phyloP scores from a whole-genome alignment of 2,797 vertebrate genomes.

The Tenualosa thibaudeaui region DNA sequence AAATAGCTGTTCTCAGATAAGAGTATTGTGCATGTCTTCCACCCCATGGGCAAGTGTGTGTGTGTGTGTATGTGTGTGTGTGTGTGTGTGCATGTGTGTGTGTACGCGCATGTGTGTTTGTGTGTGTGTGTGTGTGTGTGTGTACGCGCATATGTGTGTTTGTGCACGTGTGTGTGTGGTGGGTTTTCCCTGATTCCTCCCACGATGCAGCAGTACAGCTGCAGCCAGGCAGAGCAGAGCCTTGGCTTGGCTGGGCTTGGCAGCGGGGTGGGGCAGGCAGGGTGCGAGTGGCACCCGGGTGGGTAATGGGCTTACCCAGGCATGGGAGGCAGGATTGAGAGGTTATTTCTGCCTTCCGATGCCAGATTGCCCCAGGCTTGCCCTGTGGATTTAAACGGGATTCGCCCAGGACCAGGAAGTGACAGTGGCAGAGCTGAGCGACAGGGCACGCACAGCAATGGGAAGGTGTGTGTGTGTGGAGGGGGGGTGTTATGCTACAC shows the following conservation, averaged over 20 bases:
- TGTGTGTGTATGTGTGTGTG: too few relatives aligned
- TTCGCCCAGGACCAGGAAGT: conserved; percentile 45
- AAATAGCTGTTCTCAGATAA: too few relatives aligned
- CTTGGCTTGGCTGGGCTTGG: too few relatives aligned
- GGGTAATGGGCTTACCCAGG: conserved; percentile 50
- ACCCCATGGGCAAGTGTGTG: background rate
- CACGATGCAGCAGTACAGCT: background rate
- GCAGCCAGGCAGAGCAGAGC: background rate
- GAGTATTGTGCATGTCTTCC: background rate
- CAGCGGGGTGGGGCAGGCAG: conserved; percentile 22
- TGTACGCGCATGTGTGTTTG: too few relatives aligned
- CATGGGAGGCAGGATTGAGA: conserved; percentile 46
- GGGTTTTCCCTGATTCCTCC: background rate
- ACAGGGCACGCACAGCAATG: conserved; percentile 5
- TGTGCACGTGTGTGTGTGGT: background rate
- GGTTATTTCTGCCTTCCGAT: conserved; percentile 49
- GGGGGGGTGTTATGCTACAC: too few relatives aligned
- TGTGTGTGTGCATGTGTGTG: background rate
- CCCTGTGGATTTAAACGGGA: conserved; percentile 48
- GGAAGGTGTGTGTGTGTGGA: too few relatives aligned
- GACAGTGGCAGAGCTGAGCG: conserved; percentile 29
- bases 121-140: background rate
- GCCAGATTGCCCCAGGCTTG: conserved; percentile 53
- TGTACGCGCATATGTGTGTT: background rate
- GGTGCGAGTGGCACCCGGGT: conserved; percentile 42